phyloP scores from a whole-genome alignment of 2,797 vertebrate genomes.

The Morelia viridis region DNA sequence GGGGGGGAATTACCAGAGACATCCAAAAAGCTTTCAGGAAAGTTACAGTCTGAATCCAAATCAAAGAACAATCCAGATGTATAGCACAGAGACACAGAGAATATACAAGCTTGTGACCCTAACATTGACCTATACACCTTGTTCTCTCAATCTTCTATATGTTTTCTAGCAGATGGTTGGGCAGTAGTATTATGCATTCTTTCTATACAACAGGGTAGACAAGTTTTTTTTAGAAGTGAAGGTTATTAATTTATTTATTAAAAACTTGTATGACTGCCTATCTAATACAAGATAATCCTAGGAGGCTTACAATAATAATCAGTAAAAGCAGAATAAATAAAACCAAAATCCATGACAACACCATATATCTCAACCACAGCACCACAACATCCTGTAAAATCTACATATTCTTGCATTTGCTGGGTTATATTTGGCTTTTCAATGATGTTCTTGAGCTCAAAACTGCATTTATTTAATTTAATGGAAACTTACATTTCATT shows the following conservation, averaged over 20 bases:
- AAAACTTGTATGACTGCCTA: not conserved
- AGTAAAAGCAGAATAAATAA: not conserved
- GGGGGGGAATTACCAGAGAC: not conserved
- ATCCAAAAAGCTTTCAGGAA: not conserved
- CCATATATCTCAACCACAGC: not conserved
- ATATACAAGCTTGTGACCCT: not conserved
- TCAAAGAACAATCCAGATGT: not conserved
- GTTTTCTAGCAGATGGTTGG: not conserved
- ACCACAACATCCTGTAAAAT: not conserved
- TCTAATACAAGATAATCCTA: not conserved
- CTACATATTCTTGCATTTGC: not conserved
- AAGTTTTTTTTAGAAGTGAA: not conserved
- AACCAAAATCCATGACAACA: not conserved
- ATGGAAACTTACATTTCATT: not conserved
- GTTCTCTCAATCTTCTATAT: not conserved
- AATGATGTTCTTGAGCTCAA: not conserved
- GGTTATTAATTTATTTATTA: not conserved
- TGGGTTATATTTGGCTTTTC: not conserved
- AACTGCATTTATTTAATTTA: not conserved
- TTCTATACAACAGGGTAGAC: not conserved
- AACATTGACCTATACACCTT: not conserved
- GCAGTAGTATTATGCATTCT: not conserved
- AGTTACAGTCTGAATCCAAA: not conserved
- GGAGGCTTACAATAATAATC: not conserved
- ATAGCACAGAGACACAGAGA: not conserved